Conservation (phyloP, 1,140 invertebrate genomes). For the Diorhabda elongata region DNA sequence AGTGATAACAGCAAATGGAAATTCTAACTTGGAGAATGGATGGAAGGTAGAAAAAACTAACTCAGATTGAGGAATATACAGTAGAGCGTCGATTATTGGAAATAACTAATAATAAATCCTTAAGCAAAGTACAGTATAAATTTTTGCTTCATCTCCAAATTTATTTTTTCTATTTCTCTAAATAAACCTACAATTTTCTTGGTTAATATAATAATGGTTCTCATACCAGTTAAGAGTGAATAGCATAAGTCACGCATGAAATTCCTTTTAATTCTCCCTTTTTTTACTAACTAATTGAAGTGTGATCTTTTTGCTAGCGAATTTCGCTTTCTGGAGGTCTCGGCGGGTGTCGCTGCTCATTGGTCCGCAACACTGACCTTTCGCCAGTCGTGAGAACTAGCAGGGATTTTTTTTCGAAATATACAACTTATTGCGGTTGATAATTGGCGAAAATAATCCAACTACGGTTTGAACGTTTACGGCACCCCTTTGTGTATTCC, state of each 20-base stretch:
- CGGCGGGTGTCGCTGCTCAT: conserved; percentile 6
- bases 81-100: too few relatives aligned
- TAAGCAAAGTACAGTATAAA: too few relatives aligned
- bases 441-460: background rate
- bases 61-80: too few relatives aligned
- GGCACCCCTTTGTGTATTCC: too few relatives aligned
- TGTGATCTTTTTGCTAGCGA: conserved; percentile 10
- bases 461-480: background rate
- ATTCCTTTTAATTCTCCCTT: conserved; percentile 10
- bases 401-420: background rate
- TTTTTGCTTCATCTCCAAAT: too few relatives aligned
- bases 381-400: background rate
- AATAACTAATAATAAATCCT: too few relatives aligned
- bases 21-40: too few relatives aligned
- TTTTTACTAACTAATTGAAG: conserved; percentile 6
- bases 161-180: too few relatives aligned
- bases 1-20: too few relatives aligned
- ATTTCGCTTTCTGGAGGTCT: conserved; percentile 2
- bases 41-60: too few relatives aligned
- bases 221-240: background rate
- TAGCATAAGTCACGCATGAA: conserved; percentile 4
- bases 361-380: conserved; percentile 2
- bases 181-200: too few relatives aligned
- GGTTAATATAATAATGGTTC: too few relatives aligned
- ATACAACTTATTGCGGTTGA: background rate